A percentile compares a stretch with the other conserved stretches of the same genome.
Evolutionary conservation across 1,140 invertebrate genomes (phyloP).

Genomic region (Brachionus paranguensis): DNA sequence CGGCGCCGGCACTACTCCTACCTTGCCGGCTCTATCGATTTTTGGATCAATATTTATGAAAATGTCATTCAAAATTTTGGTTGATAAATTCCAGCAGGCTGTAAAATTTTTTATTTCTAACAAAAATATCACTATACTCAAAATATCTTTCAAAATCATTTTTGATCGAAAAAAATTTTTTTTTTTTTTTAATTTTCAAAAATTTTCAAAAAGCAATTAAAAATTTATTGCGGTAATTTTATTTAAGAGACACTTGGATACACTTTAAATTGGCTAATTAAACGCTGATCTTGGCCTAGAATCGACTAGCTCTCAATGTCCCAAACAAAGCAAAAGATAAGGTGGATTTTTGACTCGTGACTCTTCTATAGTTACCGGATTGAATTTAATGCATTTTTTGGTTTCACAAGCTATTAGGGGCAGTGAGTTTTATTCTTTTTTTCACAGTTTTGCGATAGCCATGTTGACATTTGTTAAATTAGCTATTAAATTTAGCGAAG

Average conservation of each 20-base stretch:
- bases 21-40: not conserved
- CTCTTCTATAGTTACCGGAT: too few species aligned
- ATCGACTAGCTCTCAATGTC: not conserved
- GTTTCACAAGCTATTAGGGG: not conserved
- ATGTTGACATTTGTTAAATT: not conserved
- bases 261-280: not conserved
- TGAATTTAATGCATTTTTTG: too few species aligned
- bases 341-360: too few species aligned
- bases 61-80: not conserved
- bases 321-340: not conserved
- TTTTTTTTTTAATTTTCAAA: not conserved
- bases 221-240: constrained; percentile 25
- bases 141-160: not conserved
- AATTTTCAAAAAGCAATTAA: not conserved
- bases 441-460: not conserved
- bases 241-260: not conserved
- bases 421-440: not conserved
- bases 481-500: not conserved
- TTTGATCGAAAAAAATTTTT: not conserved
- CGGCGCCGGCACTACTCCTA: too few species aligned
- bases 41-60: constrained; percentile 27
- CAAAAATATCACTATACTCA: not conserved
- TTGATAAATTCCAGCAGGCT: not conserved
- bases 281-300: not conserved
- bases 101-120: not conserved